Conservation (phyloP, 2,888 invertebrate species). For the Gastrophysa polygoni region DNA sequence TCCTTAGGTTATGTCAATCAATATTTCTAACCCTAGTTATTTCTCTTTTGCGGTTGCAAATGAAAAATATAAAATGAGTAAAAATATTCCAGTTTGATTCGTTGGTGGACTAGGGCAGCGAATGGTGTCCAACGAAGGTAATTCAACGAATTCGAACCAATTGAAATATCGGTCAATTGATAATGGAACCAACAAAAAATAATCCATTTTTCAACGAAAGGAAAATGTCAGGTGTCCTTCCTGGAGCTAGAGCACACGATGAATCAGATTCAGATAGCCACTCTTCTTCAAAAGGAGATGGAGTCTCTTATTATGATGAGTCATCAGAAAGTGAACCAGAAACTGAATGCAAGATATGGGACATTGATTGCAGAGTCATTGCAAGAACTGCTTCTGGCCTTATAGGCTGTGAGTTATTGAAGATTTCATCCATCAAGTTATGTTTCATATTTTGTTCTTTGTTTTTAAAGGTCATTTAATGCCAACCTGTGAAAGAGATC, state of each 20-base stretch:
- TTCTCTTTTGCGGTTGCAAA: too few species aligned
- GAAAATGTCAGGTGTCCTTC: conserved; percentile 1
- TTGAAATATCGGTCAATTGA: too few species aligned
- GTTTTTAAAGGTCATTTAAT: conserved; percentile 47
- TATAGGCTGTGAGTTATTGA: conserved; percentile 39
- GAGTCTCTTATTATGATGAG: conserved; percentile 36
- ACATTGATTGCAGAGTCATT: conserved; percentile 47
- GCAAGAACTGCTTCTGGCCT: conserved; percentile 22
- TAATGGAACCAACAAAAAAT: too few species aligned
- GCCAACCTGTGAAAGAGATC: conserved; percentile 47
- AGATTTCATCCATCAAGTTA: not conserved
- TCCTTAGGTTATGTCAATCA: too few species aligned
- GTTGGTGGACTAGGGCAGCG: too few species aligned
- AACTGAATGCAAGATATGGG: conserved; percentile 51
- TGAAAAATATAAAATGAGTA: too few species aligned
- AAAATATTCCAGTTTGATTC: too few species aligned
- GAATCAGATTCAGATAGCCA: conserved; percentile 17
- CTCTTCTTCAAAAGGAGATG: conserved; percentile 29
- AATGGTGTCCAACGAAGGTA: not conserved
- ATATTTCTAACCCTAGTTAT: too few species aligned
- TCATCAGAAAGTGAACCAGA: conserved; percentile 51
- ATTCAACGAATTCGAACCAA: too few species aligned
- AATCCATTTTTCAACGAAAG: too few species aligned
- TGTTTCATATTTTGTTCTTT: conserved; percentile 20
- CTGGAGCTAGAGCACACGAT: not conserved